Evolutionary conservation across 2,113 vertebrate genomes (phyloP), one percentile per base, ranked within the genome.

Genomic region (Apistogramma diplotaenia): DNA sequence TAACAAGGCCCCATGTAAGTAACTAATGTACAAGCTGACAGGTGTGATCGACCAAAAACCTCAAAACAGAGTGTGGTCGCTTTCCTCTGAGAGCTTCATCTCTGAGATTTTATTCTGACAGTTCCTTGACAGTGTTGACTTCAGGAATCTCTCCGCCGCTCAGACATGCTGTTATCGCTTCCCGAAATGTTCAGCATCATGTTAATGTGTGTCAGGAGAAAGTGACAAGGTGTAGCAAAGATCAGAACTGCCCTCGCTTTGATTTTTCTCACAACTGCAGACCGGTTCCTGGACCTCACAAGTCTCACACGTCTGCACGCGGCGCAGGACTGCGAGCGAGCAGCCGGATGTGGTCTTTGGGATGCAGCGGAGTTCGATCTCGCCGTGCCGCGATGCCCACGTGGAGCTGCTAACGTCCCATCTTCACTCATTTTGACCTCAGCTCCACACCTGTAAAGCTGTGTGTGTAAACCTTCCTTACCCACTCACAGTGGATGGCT

Each of bases 1-100:
- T 74, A 89, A 89, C 89, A 88, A 87, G 86, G 76, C 55, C 29
- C 57, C 70, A 6, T 58, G 33, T 65, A 76, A 81, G 81, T 35
- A 46, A 23, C 74, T 76, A 84, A 88, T 77, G 80, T 65, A 33
- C 49, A 8, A 78, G 43, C 82, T 91, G 89, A 89, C 90, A 86
- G 85, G 86, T 83, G 85, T 77, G 84, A 92, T 93, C 60, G 78
- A 90, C 84, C 89, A 85, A 81, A 83, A 82, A 79, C 72, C 78
- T 82, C 58, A 72, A 78, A 75, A 3, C 79, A 6, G 15, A 82
- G 85, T 85, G 75, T 61, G 84, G 84, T 84, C 58, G 77, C 74
- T 85, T 79, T 79, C 89, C 86, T 89, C 72, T 23, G 82, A 89
- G 85, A 75, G 87, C 67, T 76, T 85, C 84, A 1, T 87, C 71